Evolutionary conservation across 2,797 vertebrate genomes (phyloP), one percentile per base, ranked within the genome.

Genomic region (Salmo trutta): DNA sequence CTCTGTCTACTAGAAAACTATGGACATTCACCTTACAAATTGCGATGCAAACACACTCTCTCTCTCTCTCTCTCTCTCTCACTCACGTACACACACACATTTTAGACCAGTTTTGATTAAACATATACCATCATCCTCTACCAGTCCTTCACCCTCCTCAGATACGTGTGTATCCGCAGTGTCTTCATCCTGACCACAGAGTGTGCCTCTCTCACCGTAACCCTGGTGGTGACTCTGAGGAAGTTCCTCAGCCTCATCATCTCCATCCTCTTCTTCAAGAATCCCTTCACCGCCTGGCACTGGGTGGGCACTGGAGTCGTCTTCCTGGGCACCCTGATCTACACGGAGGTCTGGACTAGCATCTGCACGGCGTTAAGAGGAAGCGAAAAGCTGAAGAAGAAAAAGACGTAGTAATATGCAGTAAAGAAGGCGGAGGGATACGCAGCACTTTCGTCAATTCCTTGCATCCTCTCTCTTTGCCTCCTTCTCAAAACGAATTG

Each of bases 171-270:
- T 82, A 98, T 99, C 84, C 95, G 97, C 0, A 97, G 96, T 0
- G 98, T 99, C 16, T 99, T 99, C 89, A 94, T 95, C 77, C 93
- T 99, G 80, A 99, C 98, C 53, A 98, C 98, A 0, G 98, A 99
- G 87, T 99, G 98, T 51, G 83, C 97, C 2, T 99, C 98, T 0
- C 96, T 99, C 54, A 99, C 98, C 0, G 98, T 99, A 84, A 99
- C 98, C 0, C 91, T 99, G 74, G 96, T 99, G 52, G 97, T 99
- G 87, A 99, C 98, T 0, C 93, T 99, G 0, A 96, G 98, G 21
- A 99, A 99, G 88, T 99, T 99, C 8, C 81, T 99, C 89, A 99
- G 98, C 91, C 98, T 99, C 91, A 98, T 99, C 88, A 93, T 99
- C 88, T 99, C 98, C 89, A 98, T 99, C 90, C 72, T 97, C 67